phyloP scores from a whole-genome alignment of 2,888 invertebrate genomes.

The Kryphioiulus occultus region DNA sequence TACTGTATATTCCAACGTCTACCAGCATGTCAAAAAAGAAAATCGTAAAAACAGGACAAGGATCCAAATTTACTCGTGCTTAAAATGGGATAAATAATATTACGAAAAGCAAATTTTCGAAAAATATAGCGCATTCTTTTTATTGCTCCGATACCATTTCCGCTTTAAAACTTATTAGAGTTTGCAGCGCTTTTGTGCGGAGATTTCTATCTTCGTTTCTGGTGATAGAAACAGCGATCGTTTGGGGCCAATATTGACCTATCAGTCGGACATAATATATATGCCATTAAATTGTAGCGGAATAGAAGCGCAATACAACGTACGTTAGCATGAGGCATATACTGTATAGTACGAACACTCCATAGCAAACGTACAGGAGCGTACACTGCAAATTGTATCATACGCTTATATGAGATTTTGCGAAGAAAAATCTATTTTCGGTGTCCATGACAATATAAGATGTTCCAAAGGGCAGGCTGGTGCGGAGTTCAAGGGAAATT shows the following conservation, averaged over 20 bases:
- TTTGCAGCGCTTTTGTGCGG: not conserved
- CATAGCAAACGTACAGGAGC: not conserved
- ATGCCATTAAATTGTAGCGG: not conserved
- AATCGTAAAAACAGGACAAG: too few relatives aligned
- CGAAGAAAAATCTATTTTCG: not conserved
- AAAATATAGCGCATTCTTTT: not conserved
- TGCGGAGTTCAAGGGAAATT: not conserved
- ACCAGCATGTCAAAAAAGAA: too few relatives aligned
- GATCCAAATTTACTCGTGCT: too few relatives aligned
- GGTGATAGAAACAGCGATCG: slow-evolving; percentile 31
- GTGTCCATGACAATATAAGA: not conserved
- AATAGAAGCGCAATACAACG: not conserved
- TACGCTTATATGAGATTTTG: not conserved
- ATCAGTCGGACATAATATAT: not conserved
- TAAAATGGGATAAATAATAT: too few relatives aligned
- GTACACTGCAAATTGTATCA: not conserved
- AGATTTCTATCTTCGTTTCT: slow-evolving; percentile 35
- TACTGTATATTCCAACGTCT: too few relatives aligned
- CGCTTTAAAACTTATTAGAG: not conserved
- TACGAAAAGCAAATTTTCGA: not conserved
- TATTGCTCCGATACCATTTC: not conserved
- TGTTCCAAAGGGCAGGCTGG: not conserved
- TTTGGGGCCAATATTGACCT: slow-evolving; percentile 23
- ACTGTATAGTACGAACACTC: not conserved
- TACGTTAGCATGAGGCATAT: not conserved